These are phyloP conservation scores for Podargus strigoides DNA, from an alignment of 2,797 vertebrate species.

Conservation along the genomic window DNA sequence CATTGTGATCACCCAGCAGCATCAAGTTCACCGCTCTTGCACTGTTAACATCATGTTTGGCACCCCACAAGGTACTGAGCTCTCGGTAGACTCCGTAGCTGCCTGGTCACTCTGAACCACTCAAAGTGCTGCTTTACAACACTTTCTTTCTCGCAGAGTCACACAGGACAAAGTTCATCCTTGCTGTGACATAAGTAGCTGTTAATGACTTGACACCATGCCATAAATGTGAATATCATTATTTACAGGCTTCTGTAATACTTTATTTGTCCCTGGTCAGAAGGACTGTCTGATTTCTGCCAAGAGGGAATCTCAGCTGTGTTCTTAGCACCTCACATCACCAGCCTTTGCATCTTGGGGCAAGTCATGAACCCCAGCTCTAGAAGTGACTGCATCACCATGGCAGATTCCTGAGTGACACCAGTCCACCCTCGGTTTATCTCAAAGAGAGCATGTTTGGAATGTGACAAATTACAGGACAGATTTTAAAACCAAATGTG, in stretches of 20 bases:
- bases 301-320: neutral
- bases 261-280: neutral
- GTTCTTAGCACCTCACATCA: neutral
- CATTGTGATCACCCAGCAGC: constrained; percentile 97
- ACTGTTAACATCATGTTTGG: constrained; percentile 98
- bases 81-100: neutral
- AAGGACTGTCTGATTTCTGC: neutral
- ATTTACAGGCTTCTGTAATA: neutral
- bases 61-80: constrained; percentile 90
- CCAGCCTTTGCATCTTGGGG: neutral
- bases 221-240: neutral
- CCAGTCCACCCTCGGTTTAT: neutral
- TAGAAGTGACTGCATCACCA: neutral
- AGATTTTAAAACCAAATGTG: neutral
- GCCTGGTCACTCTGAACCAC: neutral
- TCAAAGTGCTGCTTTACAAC: neutral
- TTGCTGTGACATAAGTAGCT: neutral
- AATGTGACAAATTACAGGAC: neutral
- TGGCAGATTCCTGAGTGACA: neutral
- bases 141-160: neutral
- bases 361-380: neutral
- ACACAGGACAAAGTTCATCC: neutral
- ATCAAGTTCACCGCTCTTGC: constrained; percentile 96
- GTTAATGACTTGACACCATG: neutral
- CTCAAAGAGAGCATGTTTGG: neutral